Evolutionary conservation across 2,113 vertebrate species (phyloP).

Genomic region (Cettia cetti): DNA sequence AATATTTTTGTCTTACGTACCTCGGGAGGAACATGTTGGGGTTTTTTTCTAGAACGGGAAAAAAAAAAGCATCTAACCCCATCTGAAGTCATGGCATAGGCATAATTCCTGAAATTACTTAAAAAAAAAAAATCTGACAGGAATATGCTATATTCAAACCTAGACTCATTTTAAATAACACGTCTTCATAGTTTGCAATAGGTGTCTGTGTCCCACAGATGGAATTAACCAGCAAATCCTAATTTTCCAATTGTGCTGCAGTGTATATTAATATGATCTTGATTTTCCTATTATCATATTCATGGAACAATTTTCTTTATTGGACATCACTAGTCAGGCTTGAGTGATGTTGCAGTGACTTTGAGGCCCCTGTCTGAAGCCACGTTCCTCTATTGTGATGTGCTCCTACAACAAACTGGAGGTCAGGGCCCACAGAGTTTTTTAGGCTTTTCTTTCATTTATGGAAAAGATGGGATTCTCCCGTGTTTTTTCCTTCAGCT

Average conservation of each 20-base stretch:
- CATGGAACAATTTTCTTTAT: background rate
- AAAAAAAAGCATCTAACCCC: background rate
- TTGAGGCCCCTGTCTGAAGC: background rate
- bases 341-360: background rate
- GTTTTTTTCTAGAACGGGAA: background rate
- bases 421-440: background rate
- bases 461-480: background rate
- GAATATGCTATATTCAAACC: background rate
- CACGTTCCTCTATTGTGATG: fast-evolving
- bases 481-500: background rate
- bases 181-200: background rate
- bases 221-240: background rate
- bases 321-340: background rate
- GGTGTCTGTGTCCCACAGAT: background rate
- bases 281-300: background rate
- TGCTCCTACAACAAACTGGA: fast-evolving
- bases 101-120: background rate
- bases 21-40: background rate
- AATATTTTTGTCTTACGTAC: background rate
- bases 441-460: background rate
- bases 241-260: background rate
- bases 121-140: background rate
- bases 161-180: background rate
- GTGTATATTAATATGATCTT: background rate
- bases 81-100: background rate